Evolutionary conservation across 2,797 vertebrate genomes (phyloP), one percentile per base, ranked within the genome.

Genomic region (Propithecus deckenii): DNA sequence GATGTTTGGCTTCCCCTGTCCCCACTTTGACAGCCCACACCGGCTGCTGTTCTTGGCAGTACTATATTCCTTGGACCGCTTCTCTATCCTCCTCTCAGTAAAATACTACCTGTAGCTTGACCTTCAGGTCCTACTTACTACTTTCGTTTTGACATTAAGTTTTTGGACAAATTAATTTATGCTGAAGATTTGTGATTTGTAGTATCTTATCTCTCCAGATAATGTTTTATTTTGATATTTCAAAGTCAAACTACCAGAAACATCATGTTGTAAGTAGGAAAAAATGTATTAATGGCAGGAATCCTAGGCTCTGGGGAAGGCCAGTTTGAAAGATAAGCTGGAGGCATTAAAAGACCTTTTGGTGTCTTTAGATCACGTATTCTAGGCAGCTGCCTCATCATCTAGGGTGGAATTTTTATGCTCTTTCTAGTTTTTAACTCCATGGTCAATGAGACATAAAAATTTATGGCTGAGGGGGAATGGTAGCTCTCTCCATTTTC

Each of bases 161-260:
- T 74, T 75, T 75, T 35, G 74, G 78, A 67, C 55, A 52, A 83
- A 71, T 67, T 83, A 57, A 87, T 69, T 61, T 15, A 2, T 25
- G 57, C n/a, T 91, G 79, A 93, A 81, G 48, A 81, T 59, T 79
- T 69, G 32, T 76, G 52, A 78, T 87, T 74, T 88, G 38, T 75
- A 46, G 25, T 35, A 12, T 91, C 50, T 88, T 86, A 63, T 57
- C 46, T 86, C 63, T 93, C 20, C 22, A 94, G 84, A 75, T 48
- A 65, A 72, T 74, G 18, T 20, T 93, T 46, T 74, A 65, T 61
- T 92, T 95, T 92, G 63, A 86, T 91, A 85, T 96, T 95, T 95
- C 57, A 84, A 91, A 86, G 84, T 50, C 30, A 79, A 41, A 86
- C 61, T 57, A 38, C 59, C 23, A 88, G 85, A 87, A n/a, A 74